Percentiles rank a stretch among this genome's conserved stretches.
Evolutionary conservation across 2,797 vertebrate species (phyloP).

Genomic region (Argyrosomus regius): DNA sequence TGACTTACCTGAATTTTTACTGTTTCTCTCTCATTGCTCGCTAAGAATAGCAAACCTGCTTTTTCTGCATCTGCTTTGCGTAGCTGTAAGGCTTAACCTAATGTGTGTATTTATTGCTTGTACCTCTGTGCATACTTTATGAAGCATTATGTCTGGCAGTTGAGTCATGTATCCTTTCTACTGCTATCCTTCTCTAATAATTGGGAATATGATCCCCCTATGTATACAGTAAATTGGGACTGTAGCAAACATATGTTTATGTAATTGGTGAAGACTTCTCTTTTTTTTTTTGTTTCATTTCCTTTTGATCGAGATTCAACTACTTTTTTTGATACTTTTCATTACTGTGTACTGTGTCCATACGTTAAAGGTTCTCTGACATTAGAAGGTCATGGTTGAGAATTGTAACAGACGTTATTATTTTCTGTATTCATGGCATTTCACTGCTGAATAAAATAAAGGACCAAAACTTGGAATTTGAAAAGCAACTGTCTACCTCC

Average conservation of each 20-base stretch:
- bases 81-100: slow-evolving; percentile 99
- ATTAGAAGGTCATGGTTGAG: slow-evolving; percentile 99
- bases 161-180: slow-evolving; percentile 99
- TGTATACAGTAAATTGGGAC: slow-evolving; percentile 99
- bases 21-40: slow-evolving; percentile 99
- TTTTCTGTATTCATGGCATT: slow-evolving; percentile 99
- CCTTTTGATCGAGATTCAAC: slow-evolving; percentile 95
- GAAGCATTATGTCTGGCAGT: slow-evolving; percentile 99
- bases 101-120: slow-evolving; percentile 99
- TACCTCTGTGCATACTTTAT: slow-evolving; percentile 99
- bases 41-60: slow-evolving; percentile 99
- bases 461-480: slow-evolving; percentile 99
- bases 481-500: slow-evolving; percentile 99
- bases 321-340: slow-evolving; percentile 98
- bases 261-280: slow-evolving; percentile 98
- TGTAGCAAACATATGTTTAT: slow-evolving; percentile 99
- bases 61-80: slow-evolving; percentile 99
- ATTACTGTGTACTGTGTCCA: slow-evolving; percentile 99
- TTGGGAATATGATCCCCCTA: slow-evolving; percentile 96
- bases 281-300: slow-evolving; percentile 91
- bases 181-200: slow-evolving; percentile 96
- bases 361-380: slow-evolving; percentile 98
- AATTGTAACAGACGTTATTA: slow-evolving; percentile 99
- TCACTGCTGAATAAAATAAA: slow-evolving; percentile 99
- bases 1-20: slow-evolving; percentile 99